Evolutionary conservation across 2,113 vertebrate species (phyloP).

Genomic region (Alligator sinensis): DNA sequence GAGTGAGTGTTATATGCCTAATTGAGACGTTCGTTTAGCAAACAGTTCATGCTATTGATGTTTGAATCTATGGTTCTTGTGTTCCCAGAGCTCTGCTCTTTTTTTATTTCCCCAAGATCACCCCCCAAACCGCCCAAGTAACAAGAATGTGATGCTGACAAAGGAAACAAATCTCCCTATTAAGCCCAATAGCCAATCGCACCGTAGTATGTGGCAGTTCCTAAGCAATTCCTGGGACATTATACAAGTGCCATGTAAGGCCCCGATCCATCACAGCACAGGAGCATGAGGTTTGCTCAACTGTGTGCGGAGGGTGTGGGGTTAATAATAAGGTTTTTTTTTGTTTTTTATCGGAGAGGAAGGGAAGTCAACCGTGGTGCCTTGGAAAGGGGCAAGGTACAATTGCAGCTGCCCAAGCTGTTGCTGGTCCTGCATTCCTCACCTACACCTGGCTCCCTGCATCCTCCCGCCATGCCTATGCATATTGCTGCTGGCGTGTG

Average conservation of each 20-base stretch:
- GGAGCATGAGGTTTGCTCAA: fast-evolving
- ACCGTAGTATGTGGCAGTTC: background rate
- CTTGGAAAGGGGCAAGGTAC: fast-evolving
- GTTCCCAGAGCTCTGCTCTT: background rate
- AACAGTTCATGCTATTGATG: background rate
- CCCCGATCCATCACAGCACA: fast-evolving
- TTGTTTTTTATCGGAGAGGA: fast-evolving
- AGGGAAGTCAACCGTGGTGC: background rate
- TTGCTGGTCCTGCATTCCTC: fast-evolving
- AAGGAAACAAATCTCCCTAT: background rate
- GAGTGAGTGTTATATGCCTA: background rate
- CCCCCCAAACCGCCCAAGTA: background rate
- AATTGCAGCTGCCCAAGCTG: fast-evolving
- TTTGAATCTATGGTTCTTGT: background rate
- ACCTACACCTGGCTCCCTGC: fast-evolving
- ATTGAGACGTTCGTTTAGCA: background rate
- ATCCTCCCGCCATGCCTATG: fast-evolving
- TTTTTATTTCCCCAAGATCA: background rate
- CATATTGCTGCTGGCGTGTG: fast-evolving
- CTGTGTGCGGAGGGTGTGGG: background rate
- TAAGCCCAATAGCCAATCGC: background rate
- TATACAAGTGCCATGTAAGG: fast-evolving
- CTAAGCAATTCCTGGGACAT: background rate
- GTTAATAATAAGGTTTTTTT: fast-evolving
- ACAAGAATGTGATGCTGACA: background rate